Base-by-base conservation (phyloP, 2,797 vertebrate species). In the Tiaroga cobitis region DNA sequence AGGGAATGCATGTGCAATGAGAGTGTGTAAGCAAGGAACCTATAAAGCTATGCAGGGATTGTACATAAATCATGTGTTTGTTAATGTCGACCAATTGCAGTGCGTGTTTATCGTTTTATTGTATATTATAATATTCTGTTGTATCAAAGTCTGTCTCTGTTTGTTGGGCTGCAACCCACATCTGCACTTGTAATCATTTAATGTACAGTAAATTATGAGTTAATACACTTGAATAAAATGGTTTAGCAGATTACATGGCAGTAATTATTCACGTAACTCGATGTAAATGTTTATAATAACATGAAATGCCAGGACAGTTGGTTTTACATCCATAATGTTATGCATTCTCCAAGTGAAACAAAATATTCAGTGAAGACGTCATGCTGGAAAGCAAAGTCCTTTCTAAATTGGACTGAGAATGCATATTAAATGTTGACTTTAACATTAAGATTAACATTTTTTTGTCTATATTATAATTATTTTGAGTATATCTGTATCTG, bases 161-260 rank as follows among this genome's bases (percentile, higher is more conserved):
- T 51, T 61, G 84, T 85, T 82, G 86, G 87, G 83, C 87, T 84
- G 70, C 85, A 91, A 89, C 87, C 92, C 93, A 93, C 93, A 93
- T 92, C 92, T 93, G 93, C 94, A 95, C 93, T 95, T 93, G 92
- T 95, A 93, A 93, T 93, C 82, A 89, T 92, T 89, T 92, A 91
- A 87, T 94, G 94, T 87, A 88, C 81, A 87, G 72, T 94, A 94
- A 92, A 92, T 94, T 92, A 87, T 89, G 67, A 92, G 92, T 90
- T 92, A 88, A 93, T 91, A 93, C 94, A 94, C 94, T 95, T 95
- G 93, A 95, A 95, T 95, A 95, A 90, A 95, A 95, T 93, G 90
- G 83, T 92, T 93, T 91, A 90, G 86, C 89, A 92, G 92, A 89
- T 82, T 84, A 82, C 89, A 72, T 43, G 39, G 56, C 34, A 61